These are phyloP conservation scores for Sarcophaga caerulescens DNA, from an alignment of 2,888 invertebrate genomes.

Conservation along the genomic window DNA sequence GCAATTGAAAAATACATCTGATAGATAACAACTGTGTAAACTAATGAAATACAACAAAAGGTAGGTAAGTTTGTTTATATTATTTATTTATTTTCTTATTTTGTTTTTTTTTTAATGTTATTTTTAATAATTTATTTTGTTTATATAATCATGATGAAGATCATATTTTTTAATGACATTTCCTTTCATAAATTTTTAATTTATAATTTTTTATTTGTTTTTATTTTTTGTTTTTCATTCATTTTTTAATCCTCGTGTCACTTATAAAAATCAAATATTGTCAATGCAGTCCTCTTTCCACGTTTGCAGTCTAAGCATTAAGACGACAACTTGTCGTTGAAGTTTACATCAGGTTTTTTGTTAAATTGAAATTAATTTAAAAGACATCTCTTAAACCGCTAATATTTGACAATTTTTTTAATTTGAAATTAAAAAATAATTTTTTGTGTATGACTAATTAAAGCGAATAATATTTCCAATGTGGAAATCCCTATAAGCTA, in stretches of 20 bases:
- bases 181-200: background rate
- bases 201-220: background rate
- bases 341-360: background rate
- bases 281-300: background rate
- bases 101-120: background rate
- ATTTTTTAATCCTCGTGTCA: background rate
- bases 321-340: background rate
- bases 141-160: too few species aligned
- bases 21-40: too few species aligned
- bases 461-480: background rate
- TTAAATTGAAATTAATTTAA: background rate
- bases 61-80: too few species aligned
- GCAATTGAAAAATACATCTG: too few species aligned
- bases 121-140: background rate
- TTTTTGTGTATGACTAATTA: background rate
- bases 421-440: background rate
- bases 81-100: background rate
- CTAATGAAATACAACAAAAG: too few species aligned
- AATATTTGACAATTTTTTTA: background rate
- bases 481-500: background rate
- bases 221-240: background rate
- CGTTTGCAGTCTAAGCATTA: background rate
- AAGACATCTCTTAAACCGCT: background rate
- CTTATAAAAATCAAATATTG: background rate
- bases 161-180: too few species aligned